Evolutionary conservation across 2,797 vertebrate genomes (phyloP).

Genomic region (Cottoperca gobio): DNA sequence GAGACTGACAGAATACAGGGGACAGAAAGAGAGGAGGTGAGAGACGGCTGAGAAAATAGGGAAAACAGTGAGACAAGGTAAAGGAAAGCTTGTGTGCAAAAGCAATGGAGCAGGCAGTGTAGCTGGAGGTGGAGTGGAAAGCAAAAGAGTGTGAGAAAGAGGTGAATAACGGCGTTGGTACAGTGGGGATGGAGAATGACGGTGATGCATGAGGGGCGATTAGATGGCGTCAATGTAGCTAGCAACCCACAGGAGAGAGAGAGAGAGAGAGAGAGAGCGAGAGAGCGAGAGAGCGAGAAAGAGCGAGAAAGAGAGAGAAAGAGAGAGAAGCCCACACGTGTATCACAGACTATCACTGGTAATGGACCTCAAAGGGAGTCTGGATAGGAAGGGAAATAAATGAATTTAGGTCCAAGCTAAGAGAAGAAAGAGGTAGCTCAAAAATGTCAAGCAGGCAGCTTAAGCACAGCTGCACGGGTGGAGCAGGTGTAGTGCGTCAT

Average conservation of each 20-base stretch:
- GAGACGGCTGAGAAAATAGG: background rate
- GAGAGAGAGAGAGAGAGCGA: slow-evolving; percentile 9
- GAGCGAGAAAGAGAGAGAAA: too few species aligned
- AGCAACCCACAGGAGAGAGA: slow-evolving; percentile 24
- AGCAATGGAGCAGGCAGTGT: background rate
- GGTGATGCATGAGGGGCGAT: slow-evolving; percentile 72
- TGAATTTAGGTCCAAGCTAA: slow-evolving; percentile 24
- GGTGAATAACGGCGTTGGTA: slow-evolving; percentile 61
- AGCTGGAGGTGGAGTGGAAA: slow-evolving; percentile 2
- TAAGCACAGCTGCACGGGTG: background rate
- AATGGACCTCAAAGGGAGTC: slow-evolving; percentile 57
- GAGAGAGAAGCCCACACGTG: slow-evolving; percentile 5
- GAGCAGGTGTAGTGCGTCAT: background rate
- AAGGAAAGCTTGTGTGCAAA: slow-evolving; percentile 12
- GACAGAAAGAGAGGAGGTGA: slow-evolving; percentile 7
- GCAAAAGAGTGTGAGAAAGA: slow-evolving; percentile 26
- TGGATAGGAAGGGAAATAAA: slow-evolving; percentile 38
- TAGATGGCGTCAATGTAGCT: slow-evolving; percentile 53
- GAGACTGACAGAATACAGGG: background rate
- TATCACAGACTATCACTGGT: slow-evolving; percentile 28
- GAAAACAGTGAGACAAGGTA: background rate
- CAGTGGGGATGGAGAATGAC: slow-evolving; percentile 54
- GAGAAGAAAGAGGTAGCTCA: background rate
- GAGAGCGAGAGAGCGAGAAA: too few species aligned
- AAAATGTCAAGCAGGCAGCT: background rate